These are phyloP conservation scores for Drosophila tristis DNA, from an alignment of 1,140 invertebrate genomes.

Conservation along the genomic window DNA sequence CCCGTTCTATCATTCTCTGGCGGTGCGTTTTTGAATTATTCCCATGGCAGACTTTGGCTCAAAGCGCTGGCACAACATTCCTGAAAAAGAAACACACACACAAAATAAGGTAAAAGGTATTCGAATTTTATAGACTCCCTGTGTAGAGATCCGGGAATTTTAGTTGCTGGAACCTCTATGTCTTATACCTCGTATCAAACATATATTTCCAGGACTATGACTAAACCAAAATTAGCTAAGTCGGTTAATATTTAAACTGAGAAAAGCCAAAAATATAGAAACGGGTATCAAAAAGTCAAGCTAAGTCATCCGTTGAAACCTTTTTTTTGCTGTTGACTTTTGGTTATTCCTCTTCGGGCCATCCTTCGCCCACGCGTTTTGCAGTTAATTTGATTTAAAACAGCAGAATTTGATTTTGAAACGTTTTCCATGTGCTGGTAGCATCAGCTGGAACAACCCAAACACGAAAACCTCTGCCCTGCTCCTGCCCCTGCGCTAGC, in stretches of 20 bases:
- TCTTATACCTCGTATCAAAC: too few species aligned
- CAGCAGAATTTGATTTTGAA: conserved; percentile 39
- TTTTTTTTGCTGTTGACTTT: conserved; percentile 2
- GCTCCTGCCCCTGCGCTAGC: neutral
- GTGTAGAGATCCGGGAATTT: too few species aligned
- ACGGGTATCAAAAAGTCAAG: too few species aligned
- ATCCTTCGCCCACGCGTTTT: conserved; percentile 7
- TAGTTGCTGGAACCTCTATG: too few species aligned
- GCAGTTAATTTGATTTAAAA: conserved; percentile 62
- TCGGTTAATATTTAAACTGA: too few species aligned
- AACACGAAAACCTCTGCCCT: neutral
- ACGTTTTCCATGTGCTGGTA: conserved; percentile 30
- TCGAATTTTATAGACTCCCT: too few species aligned
- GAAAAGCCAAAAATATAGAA: too few species aligned
- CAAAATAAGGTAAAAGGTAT: neutral
- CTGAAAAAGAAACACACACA: neutral
- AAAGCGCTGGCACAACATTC: conserved; percentile 13
- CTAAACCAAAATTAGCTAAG: too few species aligned
- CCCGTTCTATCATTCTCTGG: conserved; percentile 17
- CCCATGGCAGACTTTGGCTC: conserved; percentile 23
- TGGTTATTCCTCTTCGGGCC: neutral
- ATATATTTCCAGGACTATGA: too few species aligned
- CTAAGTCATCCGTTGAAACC: too few species aligned
- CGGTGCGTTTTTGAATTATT: conserved; percentile 50
- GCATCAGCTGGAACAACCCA: conserved; percentile 2